A percentile compares a stretch with the other conserved stretches of the same genome.
These are phyloP conservation scores for Laticauda laticaudata DNA, from an alignment of 2,113 vertebrate species.

Conservation along the genomic window DNA sequence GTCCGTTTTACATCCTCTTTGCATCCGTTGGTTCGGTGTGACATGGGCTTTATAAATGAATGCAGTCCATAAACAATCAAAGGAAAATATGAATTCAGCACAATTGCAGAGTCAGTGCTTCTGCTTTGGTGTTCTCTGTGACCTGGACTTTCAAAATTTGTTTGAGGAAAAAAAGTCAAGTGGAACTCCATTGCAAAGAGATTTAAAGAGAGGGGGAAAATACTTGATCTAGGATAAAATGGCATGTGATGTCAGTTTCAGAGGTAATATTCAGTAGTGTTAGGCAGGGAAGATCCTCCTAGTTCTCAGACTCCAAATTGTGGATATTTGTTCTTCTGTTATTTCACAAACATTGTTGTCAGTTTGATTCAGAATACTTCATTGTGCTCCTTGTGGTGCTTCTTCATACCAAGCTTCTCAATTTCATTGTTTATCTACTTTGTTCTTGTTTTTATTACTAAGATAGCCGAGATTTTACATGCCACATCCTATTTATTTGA, in stretches of 20 bases:
- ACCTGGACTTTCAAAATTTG: not conserved
- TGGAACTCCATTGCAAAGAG: not conserved
- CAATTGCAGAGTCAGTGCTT: not conserved
- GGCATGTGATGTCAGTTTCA: not conserved
- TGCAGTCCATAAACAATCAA: not conserved
- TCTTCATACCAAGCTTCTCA: slow-evolving; percentile 29
- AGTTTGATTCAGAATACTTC: slow-evolving; percentile 43
- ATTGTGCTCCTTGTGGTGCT: slow-evolving; percentile 22
- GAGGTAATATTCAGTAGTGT: not conserved
- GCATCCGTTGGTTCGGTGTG: too few species aligned
- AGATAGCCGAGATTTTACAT: slow-evolving; percentile 32
- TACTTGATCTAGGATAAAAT: not conserved
- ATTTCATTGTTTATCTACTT: slow-evolving; percentile 43
- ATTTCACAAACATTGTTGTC: slow-evolving; percentile 44
- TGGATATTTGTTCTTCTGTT: slow-evolving; percentile 14
- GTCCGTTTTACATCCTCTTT: too few species aligned
- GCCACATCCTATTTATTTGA: slow-evolving; percentile 24
- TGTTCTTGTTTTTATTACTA: slow-evolving; percentile 34
- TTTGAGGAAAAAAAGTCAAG: not conserved
- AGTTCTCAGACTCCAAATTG: slow-evolving; percentile 17
- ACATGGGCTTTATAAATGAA: not conserved
- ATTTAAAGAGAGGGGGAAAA: not conserved
- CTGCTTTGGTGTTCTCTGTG: not conserved
- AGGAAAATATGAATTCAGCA: not conserved
- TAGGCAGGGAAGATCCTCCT: slow-evolving; percentile 14